A percentile compares a stretch with the other conserved stretches of the same genome.
These are phyloP conservation scores for Drosophila navojoa DNA, from an alignment of 1,140 invertebrate species.

Conservation along the genomic window DNA sequence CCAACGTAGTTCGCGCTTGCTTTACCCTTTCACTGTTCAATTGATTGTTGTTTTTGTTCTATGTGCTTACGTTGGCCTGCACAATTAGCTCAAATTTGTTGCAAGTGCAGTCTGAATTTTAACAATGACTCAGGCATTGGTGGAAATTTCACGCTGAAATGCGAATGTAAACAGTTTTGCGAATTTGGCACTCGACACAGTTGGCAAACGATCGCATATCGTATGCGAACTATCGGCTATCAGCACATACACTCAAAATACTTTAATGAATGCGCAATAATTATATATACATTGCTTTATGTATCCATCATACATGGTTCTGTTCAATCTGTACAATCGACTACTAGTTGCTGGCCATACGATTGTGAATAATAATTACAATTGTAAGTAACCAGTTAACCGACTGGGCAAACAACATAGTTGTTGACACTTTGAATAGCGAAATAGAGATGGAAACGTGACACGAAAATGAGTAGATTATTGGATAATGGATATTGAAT, in stretches of 20 bases:
- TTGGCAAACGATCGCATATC: slow-evolving; percentile 17
- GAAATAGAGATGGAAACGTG: slow-evolving; percentile 1
- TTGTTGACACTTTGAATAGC: slow-evolving; percentile 19
- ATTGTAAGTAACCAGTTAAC: slow-evolving; percentile 57
- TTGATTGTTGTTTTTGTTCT: not conserved
- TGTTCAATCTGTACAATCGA: slow-evolving; percentile 42
- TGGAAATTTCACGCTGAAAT: slow-evolving; percentile 6
- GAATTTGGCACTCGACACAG: slow-evolving; percentile 58
- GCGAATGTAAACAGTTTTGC: slow-evolving; percentile 34
- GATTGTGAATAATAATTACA: slow-evolving; percentile 63
- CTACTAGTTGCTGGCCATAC: slow-evolving; percentile 56
- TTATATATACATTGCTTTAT: slow-evolving; percentile 43
- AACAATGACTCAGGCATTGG: slow-evolving; percentile 32
- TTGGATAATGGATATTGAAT: not conserved
- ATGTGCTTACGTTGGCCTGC: slow-evolving; percentile 3
- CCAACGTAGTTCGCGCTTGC: slow-evolving; percentile 14
- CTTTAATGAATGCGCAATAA: slow-evolving; percentile 64
- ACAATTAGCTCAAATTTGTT: slow-evolving; percentile 40
- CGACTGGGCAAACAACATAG: slow-evolving; percentile 31
- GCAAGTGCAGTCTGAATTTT: slow-evolving; percentile 48
- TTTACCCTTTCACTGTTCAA: slow-evolving; percentile 33
- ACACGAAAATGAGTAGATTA: not conserved
- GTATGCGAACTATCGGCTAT: slow-evolving; percentile 14
- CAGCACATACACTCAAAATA: slow-evolving; percentile 46
- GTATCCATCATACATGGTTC: not conserved